Evolutionary conservation across 2,888 invertebrate species (phyloP).

Genomic region (Pseudoips prasinana): DNA sequence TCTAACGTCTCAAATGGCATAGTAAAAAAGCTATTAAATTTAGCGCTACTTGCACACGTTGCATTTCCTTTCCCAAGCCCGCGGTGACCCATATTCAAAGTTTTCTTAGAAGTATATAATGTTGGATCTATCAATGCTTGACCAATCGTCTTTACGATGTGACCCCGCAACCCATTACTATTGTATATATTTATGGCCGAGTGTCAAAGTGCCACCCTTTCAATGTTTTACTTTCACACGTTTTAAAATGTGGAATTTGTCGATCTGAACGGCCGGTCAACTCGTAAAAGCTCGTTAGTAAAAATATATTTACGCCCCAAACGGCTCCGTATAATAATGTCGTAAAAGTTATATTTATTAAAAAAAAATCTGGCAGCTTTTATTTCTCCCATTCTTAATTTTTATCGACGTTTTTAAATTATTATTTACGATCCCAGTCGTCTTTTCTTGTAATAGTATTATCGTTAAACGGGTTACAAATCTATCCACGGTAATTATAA

Average conservation of each 20-base stretch:
- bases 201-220: slow-evolving; percentile 53
- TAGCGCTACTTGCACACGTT: slow-evolving; percentile 16
- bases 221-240: slow-evolving; percentile 76
- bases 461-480: slow-evolving; percentile 37
- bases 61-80: slow-evolving; percentile 74
- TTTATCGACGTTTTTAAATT: slow-evolving; percentile 32
- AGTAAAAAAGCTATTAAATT: slow-evolving; percentile 13
- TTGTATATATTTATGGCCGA: slow-evolving; percentile 51
- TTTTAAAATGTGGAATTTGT: slow-evolving; percentile 69
- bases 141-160: slow-evolving; percentile 69
- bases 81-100: slow-evolving; percentile 67
- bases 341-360: slow-evolving; percentile 72
- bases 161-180: slow-evolving; percentile 59
- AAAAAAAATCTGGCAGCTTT: slow-evolving; percentile 33
- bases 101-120: slow-evolving; percentile 48
- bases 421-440: slow-evolving; percentile 29
- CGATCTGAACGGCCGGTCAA: slow-evolving; percentile 59
- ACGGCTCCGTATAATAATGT: slow-evolving; percentile 65
- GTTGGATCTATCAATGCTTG: slow-evolving; percentile 68
- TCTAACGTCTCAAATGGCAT: slow-evolving; percentile 11
- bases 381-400: slow-evolving; percentile 33
- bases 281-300: slow-evolving; percentile 64
- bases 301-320: slow-evolving; percentile 41
- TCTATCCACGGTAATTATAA: slow-evolving; percentile 44
- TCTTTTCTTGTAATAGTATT: slow-evolving; percentile 12